Conservation (phyloP, 2,797 vertebrate species). For the Acipenser transmontanus region DNA sequence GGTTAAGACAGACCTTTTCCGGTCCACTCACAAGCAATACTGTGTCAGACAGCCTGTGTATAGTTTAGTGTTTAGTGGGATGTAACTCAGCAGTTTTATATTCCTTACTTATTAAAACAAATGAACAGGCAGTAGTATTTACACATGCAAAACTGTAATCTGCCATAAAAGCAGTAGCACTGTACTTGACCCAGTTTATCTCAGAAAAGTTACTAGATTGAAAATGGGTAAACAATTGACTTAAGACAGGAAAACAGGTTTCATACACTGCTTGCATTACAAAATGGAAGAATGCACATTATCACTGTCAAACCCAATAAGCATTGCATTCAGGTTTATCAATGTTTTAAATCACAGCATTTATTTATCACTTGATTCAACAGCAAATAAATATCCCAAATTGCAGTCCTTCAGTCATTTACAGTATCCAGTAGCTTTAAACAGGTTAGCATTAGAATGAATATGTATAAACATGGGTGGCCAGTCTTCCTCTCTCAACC, state of each 20-base stretch:
- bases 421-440: constrained; percentile 37
- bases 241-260: constrained; percentile 25
- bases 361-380: constrained; percentile 50
- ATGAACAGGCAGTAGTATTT: too few relatives aligned
- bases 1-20: too few relatives aligned
- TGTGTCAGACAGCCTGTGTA: too few relatives aligned
- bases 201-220: constrained; percentile 31
- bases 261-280: not conserved
- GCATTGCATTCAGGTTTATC: constrained; percentile 48
- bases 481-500: constrained; percentile 38
- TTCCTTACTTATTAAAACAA: too few relatives aligned
- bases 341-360: constrained; percentile 29
- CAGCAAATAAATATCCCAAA: constrained; percentile 49
- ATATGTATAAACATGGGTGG: constrained; percentile 34
- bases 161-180: constrained; percentile 36
- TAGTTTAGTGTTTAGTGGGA: too few relatives aligned
- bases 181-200: constrained; percentile 25
- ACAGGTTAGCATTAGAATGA: constrained; percentile 43
- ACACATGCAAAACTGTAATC: constrained; percentile 12
- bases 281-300: constrained; percentile 17
- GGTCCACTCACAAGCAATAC: too few relatives aligned
- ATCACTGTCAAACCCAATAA: constrained; percentile 42
- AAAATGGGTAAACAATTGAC: constrained; percentile 38
- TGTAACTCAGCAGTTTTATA: too few relatives aligned
- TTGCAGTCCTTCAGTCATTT: constrained; percentile 36